Percentiles rank a stretch among this genome's conserved stretches.
phyloP scores from a whole-genome alignment of 2,797 vertebrate genomes.

The Holocentrus rufus region DNA sequence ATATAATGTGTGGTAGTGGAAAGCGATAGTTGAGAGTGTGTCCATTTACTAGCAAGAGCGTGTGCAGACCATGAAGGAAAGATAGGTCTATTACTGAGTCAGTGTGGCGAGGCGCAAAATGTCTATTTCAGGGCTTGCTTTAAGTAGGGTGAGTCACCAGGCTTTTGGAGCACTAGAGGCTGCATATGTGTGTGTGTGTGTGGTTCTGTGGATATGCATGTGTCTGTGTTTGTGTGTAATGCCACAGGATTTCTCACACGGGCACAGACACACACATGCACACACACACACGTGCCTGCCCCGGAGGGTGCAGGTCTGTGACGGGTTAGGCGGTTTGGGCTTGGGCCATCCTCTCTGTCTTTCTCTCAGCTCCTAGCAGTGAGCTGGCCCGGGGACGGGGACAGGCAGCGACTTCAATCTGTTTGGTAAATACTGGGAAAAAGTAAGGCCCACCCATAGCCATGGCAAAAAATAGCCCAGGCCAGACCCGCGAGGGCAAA shows the following conservation, averaged over 20 bases:
- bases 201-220: constrained; percentile 22
- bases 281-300: constrained; percentile 64
- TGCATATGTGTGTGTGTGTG: constrained; percentile 61
- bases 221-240: constrained; percentile 48
- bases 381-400: constrained; percentile 73
- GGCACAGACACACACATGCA: constrained; percentile 25
- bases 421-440: constrained; percentile 80
- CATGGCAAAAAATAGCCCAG: constrained; percentile 74
- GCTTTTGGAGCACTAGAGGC: constrained; percentile 71
- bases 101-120: constrained; percentile 77
- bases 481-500: constrained; percentile 60
- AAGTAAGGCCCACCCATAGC: constrained; percentile 71
- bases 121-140: constrained; percentile 81
- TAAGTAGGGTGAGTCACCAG: constrained; percentile 81
- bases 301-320: constrained; percentile 76
- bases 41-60: constrained; percentile 66
- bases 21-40: constrained; percentile 62
- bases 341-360: constrained; percentile 70
- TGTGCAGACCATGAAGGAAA: constrained; percentile 71
- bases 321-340: constrained; percentile 80
- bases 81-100: constrained; percentile 77
- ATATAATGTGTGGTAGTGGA: constrained; percentile 63
- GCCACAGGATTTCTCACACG: constrained; percentile 35
- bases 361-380: constrained; percentile 69
- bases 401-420: constrained; percentile 84